Conservation (phyloP, 2,888 invertebrate species). For the Drosophila pseudotakahashii region DNA sequence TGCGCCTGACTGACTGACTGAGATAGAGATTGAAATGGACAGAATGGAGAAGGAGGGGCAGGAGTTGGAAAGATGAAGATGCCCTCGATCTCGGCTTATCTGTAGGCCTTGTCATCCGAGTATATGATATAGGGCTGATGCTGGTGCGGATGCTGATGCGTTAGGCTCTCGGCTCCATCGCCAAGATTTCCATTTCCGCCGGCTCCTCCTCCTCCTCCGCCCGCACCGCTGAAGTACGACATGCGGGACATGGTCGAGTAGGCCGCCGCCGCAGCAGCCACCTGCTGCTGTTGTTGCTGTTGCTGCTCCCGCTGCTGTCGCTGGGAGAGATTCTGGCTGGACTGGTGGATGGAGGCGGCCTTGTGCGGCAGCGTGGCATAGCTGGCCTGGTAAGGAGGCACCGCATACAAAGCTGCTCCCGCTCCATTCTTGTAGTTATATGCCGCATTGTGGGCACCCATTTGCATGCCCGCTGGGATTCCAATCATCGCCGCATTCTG, state of each 20-base stretch:
- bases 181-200: constrained; percentile 46
- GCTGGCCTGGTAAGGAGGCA: constrained; percentile 87
- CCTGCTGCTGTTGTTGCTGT: constrained; percentile 60
- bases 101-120: constrained; percentile 84
- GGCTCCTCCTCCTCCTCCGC: constrained; percentile 82
- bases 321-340: constrained; percentile 82
- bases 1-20: constrained; percentile 78
- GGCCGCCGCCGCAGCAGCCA: constrained; percentile 82
- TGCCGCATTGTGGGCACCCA: constrained; percentile 86
- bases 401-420: constrained; percentile 85
- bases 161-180: constrained; percentile 79
- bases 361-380: constrained; percentile 89
- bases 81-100: constrained; percentile 69
- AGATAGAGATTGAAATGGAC: constrained; percentile 50
- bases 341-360: constrained; percentile 84
- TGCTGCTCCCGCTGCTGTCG: constrained; percentile 81
- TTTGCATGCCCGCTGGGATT: constrained; percentile 84
- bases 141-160: constrained; percentile 62
- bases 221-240: constrained; percentile 85
- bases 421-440: constrained; percentile 85
- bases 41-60: constrained; percentile 1
- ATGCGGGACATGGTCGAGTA: constrained; percentile 88
- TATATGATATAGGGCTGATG: constrained; percentile 84
- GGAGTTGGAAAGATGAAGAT: constrained; percentile 37
- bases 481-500: constrained; percentile 88